These are phyloP conservation scores for Upupa epops DNA, from an alignment of 2,113 vertebrate genomes.

Conservation along the genomic window DNA sequence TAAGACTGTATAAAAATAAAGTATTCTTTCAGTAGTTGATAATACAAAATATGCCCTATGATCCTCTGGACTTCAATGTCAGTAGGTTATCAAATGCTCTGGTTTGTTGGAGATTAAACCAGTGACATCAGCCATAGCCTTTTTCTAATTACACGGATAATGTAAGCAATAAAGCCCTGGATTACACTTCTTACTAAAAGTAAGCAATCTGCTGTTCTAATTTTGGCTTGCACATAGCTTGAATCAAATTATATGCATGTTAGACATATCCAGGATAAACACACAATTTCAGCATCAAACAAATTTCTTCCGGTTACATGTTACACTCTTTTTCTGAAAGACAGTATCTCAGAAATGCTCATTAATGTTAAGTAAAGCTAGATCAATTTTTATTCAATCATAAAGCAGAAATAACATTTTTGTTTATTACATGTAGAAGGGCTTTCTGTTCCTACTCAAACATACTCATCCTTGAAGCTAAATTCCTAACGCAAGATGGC, in stretches of 20 bases:
- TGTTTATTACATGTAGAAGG: background rate
- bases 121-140: conserved; percentile 17
- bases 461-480: background rate
- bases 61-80: background rate
- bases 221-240: conserved; percentile 6
- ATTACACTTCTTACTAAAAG: conserved; percentile 57
- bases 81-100: conserved; percentile 8
- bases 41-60: background rate
- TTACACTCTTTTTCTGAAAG: background rate
- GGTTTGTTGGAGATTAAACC: conserved; percentile 37
- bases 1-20: background rate
- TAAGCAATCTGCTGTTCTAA: conserved; percentile 63
- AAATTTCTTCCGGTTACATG: background rate
- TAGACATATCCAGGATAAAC: conserved; percentile 35
- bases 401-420: background rate
- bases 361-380: background rate
- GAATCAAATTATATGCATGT: conserved; percentile 39
- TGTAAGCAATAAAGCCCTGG: conserved; percentile 53
- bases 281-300: conserved; percentile 12
- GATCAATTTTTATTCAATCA: conserved; percentile 1
- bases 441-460: background rate
- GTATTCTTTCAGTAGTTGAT: background rate
- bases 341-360: background rate
- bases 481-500: background rate
- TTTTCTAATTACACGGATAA: conserved; percentile 62